A percentile compares a stretch with the other conserved stretches of the same genome.
These are phyloP conservation scores for Thaumetopoea pityocampa DNA, from an alignment of 1,140 invertebrate genomes.

Conservation along the genomic window DNA sequence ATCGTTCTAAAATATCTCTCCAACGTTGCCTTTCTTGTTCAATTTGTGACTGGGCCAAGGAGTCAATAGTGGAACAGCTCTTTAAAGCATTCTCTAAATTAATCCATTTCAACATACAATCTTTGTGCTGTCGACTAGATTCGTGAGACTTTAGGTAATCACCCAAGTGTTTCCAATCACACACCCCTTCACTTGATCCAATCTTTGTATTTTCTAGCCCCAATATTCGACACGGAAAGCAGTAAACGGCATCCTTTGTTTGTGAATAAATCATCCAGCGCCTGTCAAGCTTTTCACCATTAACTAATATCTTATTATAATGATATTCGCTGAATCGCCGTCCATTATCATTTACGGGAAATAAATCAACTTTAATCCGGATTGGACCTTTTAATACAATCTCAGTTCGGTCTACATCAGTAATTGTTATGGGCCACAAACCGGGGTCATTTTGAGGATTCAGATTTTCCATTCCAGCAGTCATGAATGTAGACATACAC, in stretches of 20 bases:
- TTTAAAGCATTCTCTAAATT: slow-evolving; percentile 35
- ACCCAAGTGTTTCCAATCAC: slow-evolving; percentile 42
- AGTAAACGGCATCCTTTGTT: slow-evolving; percentile 14
- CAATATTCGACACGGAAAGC: no score
- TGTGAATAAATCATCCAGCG: slow-evolving; percentile 15
- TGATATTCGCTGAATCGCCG: slow-evolving; percentile 6
- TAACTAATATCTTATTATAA: slow-evolving; percentile 14
- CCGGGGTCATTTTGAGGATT: no score
- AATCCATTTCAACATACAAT: slow-evolving; percentile 31
- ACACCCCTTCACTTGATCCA: no score
- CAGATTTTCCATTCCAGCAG: no score
- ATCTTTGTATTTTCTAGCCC: no score
- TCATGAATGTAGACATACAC: neutral
- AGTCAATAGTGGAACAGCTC: slow-evolving; percentile 31
- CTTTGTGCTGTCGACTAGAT: slow-evolving; percentile 34
- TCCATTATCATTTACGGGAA: no score
- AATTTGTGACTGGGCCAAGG: slow-evolving; percentile 31
- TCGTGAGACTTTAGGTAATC: slow-evolving; percentile 37
- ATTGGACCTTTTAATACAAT: no score
- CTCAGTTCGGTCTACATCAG: no score
- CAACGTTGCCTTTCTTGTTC: slow-evolving; percentile 37
- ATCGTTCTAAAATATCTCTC: slow-evolving; percentile 35
- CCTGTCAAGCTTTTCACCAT: slow-evolving; percentile 14
- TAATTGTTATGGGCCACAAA: no score
- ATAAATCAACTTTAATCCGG: no score